Conservation (phyloP, 2,888 invertebrate species). For the Corbicula japonica region DNA sequence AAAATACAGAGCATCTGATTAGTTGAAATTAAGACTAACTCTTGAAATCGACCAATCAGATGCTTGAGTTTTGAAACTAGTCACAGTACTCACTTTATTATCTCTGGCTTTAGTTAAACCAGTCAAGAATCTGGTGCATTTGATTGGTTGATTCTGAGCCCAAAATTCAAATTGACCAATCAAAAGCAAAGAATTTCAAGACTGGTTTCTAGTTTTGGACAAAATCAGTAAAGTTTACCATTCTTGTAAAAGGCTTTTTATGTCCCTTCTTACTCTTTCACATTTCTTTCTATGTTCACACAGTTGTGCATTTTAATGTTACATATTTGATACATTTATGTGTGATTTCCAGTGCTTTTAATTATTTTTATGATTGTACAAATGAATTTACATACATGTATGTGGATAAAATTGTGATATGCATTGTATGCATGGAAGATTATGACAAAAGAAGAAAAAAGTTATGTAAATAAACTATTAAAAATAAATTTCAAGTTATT, state of each 20-base stretch:
- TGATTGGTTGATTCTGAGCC: too few species aligned
- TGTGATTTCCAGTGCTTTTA: constrained; percentile 24
- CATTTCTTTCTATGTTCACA: neutral
- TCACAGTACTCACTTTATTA: too few species aligned
- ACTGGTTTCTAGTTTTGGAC: neutral
- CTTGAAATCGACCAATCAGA: too few species aligned
- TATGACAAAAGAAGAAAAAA: constrained; percentile 16
- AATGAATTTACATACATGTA: constrained; percentile 9
- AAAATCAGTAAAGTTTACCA: too few species aligned
- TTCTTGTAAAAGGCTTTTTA: too few species aligned
- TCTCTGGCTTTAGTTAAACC: too few species aligned
- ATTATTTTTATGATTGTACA: constrained; percentile 25
- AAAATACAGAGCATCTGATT: too few species aligned
- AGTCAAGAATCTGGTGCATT: too few species aligned
- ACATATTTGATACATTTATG: constrained; percentile 9
- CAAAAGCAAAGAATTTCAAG: neutral
- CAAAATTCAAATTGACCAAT: too few species aligned
- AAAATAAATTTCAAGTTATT: too few species aligned
- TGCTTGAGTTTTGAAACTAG: too few species aligned
- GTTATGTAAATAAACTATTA: constrained; percentile 40
- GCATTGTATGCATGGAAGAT: constrained; percentile 12
- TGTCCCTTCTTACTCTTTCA: neutral
- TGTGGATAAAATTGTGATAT: constrained; percentile 14
- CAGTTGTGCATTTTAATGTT: constrained; percentile 6
- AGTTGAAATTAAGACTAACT: too few species aligned